These are phyloP conservation scores for Pluvianellus socialis DNA, from an alignment of 2,113 vertebrate species.

Conservation along the genomic window DNA sequence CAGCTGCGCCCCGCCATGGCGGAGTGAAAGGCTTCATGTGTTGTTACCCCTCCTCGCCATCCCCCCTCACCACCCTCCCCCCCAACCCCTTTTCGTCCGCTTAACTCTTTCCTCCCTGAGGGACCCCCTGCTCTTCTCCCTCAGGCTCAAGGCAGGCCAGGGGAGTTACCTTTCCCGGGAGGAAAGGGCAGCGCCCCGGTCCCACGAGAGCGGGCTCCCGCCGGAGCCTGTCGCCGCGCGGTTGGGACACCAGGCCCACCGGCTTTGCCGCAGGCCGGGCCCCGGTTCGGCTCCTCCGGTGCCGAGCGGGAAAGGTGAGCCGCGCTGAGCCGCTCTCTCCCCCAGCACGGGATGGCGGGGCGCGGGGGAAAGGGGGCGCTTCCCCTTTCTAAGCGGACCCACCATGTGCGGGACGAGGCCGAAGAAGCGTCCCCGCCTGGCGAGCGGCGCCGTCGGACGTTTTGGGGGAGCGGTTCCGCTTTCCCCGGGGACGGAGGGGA, in stretches of 20 bases:
- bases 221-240: not conserved
- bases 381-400: not conserved
- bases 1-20: not conserved
- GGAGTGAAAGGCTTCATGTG: slow-evolving; percentile 69
- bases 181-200: not conserved
- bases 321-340: not conserved
- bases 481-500: too few relatives aligned
- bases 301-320: not conserved
- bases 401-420: not conserved
- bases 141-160: not conserved
- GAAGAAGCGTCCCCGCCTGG: not conserved
- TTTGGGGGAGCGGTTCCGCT: not conserved
- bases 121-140: not conserved
- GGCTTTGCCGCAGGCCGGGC: not conserved
- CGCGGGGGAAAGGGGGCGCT: not conserved
- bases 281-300: not conserved
- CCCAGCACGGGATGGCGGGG: not conserved
- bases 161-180: not conserved
- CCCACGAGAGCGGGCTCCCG: not conserved
- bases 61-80: not conserved
- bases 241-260: not conserved
- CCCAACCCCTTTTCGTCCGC: not conserved
- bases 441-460: not conserved
- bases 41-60: not conserved
- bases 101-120: slow-evolving; percentile 66